phyloP scores from a whole-genome alignment of 2,888 invertebrate genomes.

The Pristionchus entomophagus region DNA sequence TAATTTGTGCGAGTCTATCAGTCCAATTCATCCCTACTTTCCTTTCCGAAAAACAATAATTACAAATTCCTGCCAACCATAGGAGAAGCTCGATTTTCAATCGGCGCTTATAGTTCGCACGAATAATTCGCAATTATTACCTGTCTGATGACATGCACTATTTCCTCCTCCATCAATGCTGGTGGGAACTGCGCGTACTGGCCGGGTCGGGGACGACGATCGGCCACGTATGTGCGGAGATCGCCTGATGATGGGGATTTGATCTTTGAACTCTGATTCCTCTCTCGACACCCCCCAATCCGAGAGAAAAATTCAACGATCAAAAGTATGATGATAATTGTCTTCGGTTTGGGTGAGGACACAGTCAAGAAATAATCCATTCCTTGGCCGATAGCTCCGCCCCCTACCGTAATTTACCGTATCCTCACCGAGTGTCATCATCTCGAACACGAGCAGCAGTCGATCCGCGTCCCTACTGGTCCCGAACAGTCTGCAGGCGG shows the following conservation, averaged over 20 bases:
- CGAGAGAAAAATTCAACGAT: not conserved
- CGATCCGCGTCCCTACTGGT: conserved; percentile 77
- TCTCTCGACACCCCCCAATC: not conserved
- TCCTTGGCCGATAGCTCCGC: not conserved
- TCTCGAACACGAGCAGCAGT: conserved; percentile 94
- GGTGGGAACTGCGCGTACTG: conserved; percentile 80
- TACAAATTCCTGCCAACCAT: too few relatives aligned
- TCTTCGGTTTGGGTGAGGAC: not conserved
- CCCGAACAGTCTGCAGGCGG: conserved; percentile 78
- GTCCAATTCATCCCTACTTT: too few relatives aligned
- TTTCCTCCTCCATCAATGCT: conserved; percentile 80
- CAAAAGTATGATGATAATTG: not conserved
- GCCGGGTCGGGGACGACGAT: conserved; percentile 60
- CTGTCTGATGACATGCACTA: conserved; percentile 79
- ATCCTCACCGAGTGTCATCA: conserved; percentile 92
- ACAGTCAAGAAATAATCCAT: not conserved
- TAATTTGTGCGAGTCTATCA: too few relatives aligned
- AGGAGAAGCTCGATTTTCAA: too few relatives aligned
- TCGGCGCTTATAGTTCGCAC: too few relatives aligned
- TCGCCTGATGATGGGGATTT: conserved; percentile 57
- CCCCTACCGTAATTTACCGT: not conserved
- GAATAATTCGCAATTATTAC: too few relatives aligned
- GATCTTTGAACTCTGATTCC: not conserved
- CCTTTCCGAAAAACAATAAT: too few relatives aligned
- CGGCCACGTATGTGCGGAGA: conserved; percentile 65